Evolutionary conservation across 35 echinoderm and acorn worm species (phyloP).

Genomic region (Ptychodera flava): DNA sequence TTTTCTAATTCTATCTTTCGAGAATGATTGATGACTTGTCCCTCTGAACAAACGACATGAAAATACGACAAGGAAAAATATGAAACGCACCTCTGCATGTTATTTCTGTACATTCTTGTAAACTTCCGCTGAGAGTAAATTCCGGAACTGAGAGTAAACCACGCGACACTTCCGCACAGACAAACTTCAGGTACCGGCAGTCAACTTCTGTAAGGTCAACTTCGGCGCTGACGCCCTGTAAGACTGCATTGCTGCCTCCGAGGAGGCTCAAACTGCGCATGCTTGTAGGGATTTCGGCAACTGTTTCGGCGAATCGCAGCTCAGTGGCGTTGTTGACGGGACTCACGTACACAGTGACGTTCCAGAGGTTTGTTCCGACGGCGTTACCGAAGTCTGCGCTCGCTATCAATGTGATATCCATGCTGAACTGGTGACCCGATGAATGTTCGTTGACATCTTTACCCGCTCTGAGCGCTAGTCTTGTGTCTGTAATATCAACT

Average conservation of each 20-base stretch:
- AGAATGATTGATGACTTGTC: no score
- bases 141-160: not conserved
- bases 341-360: not conserved
- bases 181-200: not conserved
- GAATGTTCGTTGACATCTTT: not conserved
- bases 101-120: not conserved
- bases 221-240: not conserved
- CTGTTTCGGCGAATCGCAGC: not conserved
- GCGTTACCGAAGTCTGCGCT: not conserved
- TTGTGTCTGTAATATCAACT: not conserved
- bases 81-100: not conserved
- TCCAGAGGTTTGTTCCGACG: not conserved
- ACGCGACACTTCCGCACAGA: not conserved
- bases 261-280: not conserved
- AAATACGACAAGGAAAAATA: no score
- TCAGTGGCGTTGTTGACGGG: not conserved
- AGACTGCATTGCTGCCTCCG: not conserved
- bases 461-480: not conserved
- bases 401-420: not conserved
- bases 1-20: no score
- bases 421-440: not conserved
- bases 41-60: no score
- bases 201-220: not conserved
- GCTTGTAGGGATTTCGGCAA: not conserved
- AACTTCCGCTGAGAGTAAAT: not conserved